Evolutionary conservation across 1,140 invertebrate genomes (phyloP).

Genomic region (Monomorium pharaonis): DNA sequence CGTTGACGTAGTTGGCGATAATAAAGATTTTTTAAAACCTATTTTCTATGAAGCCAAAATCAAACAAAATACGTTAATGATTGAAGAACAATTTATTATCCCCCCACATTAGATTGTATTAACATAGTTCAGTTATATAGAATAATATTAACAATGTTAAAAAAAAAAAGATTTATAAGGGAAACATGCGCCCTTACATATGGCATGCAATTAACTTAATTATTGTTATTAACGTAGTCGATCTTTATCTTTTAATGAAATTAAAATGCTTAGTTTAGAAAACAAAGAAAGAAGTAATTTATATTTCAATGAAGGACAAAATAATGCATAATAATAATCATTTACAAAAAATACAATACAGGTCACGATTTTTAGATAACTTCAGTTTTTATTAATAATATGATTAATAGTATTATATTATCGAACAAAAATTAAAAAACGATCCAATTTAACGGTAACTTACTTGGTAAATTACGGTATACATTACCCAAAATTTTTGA

Average conservation of each 20-base stretch:
- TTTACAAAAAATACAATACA: not conserved
- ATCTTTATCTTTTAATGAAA: not conserved
- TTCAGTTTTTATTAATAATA: not conserved
- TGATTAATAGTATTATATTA: not conserved
- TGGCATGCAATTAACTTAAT: conserved; percentile 7
- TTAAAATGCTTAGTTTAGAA: not conserved
- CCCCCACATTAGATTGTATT: not conserved
- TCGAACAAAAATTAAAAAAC: no score
- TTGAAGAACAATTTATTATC: conserved; percentile 8
- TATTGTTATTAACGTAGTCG: conserved; percentile 28
- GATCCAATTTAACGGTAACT: no score
- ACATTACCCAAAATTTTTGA: no score
- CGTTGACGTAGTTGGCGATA: conserved; percentile 34
- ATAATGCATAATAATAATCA: not conserved
- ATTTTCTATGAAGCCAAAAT: conserved; percentile 23
- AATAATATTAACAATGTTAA: not conserved
- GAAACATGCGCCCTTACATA: not conserved
- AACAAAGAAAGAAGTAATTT: conserved; percentile 1
- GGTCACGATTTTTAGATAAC: not conserved
- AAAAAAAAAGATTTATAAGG: not conserved
- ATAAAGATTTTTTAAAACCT: conserved; percentile 45
- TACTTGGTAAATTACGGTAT: no score
- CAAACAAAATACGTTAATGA: not conserved
- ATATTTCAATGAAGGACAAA: not conserved
- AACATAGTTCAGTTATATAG: not conserved